Conservation (phyloP, 2,113 vertebrate species). For the Ailuropoda melanoleuca region DNA sequence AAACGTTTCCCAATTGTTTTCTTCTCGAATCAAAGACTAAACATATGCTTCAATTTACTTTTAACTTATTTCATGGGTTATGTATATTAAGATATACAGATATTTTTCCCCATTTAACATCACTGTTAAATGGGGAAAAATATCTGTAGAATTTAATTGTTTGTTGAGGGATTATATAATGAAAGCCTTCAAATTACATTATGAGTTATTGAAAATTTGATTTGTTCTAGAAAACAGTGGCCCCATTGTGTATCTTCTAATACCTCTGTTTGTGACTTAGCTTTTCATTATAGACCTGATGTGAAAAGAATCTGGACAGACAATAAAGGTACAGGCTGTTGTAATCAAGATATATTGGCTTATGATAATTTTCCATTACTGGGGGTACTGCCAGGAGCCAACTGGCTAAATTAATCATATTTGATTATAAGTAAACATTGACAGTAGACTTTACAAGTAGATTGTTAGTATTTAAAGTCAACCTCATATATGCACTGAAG, state of each 20-base stretch:
- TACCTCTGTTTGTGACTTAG: constrained; percentile 46
- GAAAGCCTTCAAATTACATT: constrained; percentile 45
- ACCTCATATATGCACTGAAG: background rate
- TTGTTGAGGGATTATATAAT: constrained; percentile 45
- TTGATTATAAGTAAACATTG: constrained; percentile 62
- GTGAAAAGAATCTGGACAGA: constrained; percentile 50
- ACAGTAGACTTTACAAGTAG: constrained; percentile 18
- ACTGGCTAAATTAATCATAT: constrained; percentile 59
- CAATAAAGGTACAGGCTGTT: constrained; percentile 65
- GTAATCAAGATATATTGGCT: constrained; percentile 49
- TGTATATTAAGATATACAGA: background rate
- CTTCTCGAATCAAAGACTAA: constrained; percentile 11
- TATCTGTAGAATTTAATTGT: constrained; percentile 10
- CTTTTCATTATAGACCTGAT: constrained; percentile 55
- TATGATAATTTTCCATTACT: constrained; percentile 57
- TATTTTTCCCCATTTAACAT: background rate
- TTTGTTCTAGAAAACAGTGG: background rate
- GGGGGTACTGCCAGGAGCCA: constrained; percentile 32
- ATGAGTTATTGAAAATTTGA: constrained; percentile 65
- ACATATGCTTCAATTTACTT: constrained; percentile 45
- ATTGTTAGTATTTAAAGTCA: constrained; percentile 34
- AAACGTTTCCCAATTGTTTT: background rate
- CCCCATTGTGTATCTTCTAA: constrained; percentile 32
- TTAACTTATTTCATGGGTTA: constrained; percentile 43
- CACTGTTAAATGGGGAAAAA: background rate